Evolutionary conservation across 2,888 invertebrate species (phyloP).

Genomic region (Tachystola acroxantha): DNA sequence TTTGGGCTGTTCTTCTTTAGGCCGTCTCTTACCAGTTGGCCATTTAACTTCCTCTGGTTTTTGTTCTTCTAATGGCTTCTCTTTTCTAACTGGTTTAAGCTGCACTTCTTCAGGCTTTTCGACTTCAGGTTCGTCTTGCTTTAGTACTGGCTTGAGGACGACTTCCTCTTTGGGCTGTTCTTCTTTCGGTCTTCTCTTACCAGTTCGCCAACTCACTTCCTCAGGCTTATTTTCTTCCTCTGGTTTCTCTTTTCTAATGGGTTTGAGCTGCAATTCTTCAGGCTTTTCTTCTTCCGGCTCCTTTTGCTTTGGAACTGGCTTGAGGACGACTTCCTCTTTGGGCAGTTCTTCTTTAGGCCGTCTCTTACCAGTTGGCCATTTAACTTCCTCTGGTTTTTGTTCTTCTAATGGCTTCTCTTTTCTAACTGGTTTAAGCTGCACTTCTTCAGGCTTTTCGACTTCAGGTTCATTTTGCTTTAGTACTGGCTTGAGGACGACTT

Average conservation of each 20-base stretch:
- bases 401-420: constrained; percentile 28
- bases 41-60: constrained; percentile 22
- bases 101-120: constrained; percentile 56
- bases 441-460: constrained; percentile 50
- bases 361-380: constrained; percentile 35
- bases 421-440: constrained; percentile 44
- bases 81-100: constrained; percentile 40
- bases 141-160: constrained; percentile 32
- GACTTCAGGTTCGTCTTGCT: constrained; percentile 31
- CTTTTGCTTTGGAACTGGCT: constrained; percentile 37
- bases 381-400: constrained; percentile 32
- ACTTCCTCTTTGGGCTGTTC: constrained; percentile 24
- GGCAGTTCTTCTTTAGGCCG: constrained; percentile 44
- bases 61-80: constrained; percentile 24
- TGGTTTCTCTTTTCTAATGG: constrained; percentile 18
- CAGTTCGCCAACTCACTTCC: constrained; percentile 36
- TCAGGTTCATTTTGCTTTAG: constrained; percentile 21
- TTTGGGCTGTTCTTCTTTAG: constrained; percentile 22
- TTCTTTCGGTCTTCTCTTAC: constrained; percentile 31
- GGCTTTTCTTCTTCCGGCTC: constrained; percentile 44
- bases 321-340: constrained; percentile 27
- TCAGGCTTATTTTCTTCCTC: constrained; percentile 38
- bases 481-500: constrained; percentile 37
- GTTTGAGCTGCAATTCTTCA: constrained; percentile 52
- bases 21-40: constrained; percentile 25